Percentiles rank a stretch among this genome's conserved stretches.
phyloP scores from a whole-genome alignment of 1,140 invertebrate genomes.

The Oreohelix idahoensis region DNA sequence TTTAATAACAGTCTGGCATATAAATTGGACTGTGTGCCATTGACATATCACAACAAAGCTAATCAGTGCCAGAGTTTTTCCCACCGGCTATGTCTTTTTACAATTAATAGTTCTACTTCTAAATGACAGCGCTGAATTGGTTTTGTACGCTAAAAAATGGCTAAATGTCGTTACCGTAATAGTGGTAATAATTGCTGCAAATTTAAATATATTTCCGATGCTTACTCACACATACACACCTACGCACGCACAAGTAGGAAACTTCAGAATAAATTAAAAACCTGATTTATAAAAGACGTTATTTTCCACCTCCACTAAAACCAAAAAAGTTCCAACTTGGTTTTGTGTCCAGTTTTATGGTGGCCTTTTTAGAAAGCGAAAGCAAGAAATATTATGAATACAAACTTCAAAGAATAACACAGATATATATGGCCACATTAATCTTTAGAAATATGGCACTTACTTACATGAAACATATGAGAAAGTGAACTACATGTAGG shows the following conservation, averaged over 20 bases:
- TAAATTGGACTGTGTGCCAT: neutral
- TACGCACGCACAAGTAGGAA: neutral
- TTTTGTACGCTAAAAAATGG: neutral
- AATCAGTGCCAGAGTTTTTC: conserved; percentile 9
- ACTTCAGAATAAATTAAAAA: neutral
- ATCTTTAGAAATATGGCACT: too few relatives aligned
- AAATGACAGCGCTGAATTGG: neutral
- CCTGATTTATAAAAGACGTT: too few relatives aligned
- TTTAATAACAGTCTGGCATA: neutral
- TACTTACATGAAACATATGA: too few relatives aligned
- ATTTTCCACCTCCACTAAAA: too few relatives aligned
- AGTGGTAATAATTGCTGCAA: neutral
- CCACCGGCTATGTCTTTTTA: neutral
- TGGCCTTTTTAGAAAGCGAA: too few relatives aligned
- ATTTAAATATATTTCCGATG: neutral
- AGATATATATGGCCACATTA: too few relatives aligned
- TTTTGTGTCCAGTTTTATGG: too few relatives aligned
- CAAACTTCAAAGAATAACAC: too few relatives aligned
- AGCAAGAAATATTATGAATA: too few relatives aligned
- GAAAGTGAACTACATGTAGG: too few relatives aligned
- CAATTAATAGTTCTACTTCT: neutral
- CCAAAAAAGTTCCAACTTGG: too few relatives aligned
- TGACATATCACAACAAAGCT: neutral
- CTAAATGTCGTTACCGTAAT: neutral
- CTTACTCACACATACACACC: neutral